Conservation (phyloP, 2,888 invertebrate species). For the Phortica magna region DNA sequence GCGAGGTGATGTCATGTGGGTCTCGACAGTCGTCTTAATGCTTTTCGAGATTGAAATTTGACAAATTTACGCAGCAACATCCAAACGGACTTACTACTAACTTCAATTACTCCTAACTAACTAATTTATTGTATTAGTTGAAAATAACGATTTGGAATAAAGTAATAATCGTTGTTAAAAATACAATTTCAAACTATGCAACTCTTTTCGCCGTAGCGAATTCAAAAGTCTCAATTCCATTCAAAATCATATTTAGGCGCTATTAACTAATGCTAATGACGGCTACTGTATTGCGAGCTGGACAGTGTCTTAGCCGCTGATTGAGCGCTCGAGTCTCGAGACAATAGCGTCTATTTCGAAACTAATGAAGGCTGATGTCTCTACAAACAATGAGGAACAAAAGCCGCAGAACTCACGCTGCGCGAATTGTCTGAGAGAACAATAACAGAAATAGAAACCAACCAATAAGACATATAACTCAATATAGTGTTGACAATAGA, state of each 20-base stretch:
- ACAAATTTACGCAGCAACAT: too few species aligned
- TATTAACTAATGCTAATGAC: neutral
- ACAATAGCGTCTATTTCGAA: conserved; percentile 12
- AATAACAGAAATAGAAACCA: neutral
- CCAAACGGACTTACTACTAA: too few species aligned
- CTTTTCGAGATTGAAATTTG: conserved; percentile 72
- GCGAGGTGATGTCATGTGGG: conserved; percentile 80
- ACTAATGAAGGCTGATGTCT: neutral
- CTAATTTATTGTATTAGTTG: too few species aligned
- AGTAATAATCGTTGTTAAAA: neutral
- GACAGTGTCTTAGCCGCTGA: neutral
- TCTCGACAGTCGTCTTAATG: conserved; percentile 79
- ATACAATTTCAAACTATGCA: neutral
- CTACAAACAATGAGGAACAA: neutral
- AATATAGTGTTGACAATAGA: conserved; percentile 18
- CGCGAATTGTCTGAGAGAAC: neutral
- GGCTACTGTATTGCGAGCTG: conserved; percentile 16
- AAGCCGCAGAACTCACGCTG: conserved; percentile 11
- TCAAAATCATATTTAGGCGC: neutral
- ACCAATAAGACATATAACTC: conserved; percentile 1
- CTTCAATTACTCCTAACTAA: too few species aligned
- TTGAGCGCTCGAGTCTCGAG: neutral
- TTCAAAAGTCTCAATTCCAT: neutral
- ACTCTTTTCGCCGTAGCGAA: neutral
- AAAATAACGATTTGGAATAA: neutral